phyloP scores from a whole-genome alignment of 2,113 vertebrate genomes.

The Recurvirostra avosetta region DNA sequence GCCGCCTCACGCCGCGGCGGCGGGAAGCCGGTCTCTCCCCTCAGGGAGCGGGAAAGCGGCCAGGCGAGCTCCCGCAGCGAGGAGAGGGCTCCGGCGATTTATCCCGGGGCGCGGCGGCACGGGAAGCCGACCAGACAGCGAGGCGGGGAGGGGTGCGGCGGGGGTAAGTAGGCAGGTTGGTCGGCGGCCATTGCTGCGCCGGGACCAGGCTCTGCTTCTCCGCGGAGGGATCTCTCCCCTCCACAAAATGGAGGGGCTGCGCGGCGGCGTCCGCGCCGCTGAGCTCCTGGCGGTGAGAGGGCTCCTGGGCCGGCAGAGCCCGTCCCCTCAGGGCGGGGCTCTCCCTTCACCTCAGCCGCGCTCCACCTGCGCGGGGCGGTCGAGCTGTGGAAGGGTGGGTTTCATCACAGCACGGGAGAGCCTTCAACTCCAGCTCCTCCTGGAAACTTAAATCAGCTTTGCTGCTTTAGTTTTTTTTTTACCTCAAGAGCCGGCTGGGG shows the following conservation, averaged over 20 bases:
- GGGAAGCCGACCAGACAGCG: background rate
- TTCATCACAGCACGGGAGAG: background rate
- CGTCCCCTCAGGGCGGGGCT: rapidly evolving
- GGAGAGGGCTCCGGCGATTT: background rate
- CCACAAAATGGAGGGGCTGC: rapidly evolving
- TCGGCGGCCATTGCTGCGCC: background rate
- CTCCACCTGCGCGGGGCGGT: rapidly evolving
- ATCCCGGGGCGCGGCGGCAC: no score
- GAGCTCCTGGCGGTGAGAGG: rapidly evolving
- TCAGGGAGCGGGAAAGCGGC: no score
- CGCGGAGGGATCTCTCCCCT: no score
- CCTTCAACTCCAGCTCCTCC: rapidly evolving
- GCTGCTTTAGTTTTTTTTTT: background rate
- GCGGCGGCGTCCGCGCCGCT: rapidly evolving
- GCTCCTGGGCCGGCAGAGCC: rapidly evolving
- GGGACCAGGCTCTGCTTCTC: no score
- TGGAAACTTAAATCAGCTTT: rapidly evolving
- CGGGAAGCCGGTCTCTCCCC: no score
- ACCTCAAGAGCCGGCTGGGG: background rate
- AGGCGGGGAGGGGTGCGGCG: background rate
- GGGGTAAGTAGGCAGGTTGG: no score
- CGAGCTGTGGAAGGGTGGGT: rapidly evolving
- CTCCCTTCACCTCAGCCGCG: rapidly evolving
- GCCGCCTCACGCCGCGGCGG: no score
- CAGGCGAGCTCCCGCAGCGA: no score